Evolutionary conservation across 2,113 vertebrate genomes (phyloP).

Genomic region (Myiagra hebetior): DNA sequence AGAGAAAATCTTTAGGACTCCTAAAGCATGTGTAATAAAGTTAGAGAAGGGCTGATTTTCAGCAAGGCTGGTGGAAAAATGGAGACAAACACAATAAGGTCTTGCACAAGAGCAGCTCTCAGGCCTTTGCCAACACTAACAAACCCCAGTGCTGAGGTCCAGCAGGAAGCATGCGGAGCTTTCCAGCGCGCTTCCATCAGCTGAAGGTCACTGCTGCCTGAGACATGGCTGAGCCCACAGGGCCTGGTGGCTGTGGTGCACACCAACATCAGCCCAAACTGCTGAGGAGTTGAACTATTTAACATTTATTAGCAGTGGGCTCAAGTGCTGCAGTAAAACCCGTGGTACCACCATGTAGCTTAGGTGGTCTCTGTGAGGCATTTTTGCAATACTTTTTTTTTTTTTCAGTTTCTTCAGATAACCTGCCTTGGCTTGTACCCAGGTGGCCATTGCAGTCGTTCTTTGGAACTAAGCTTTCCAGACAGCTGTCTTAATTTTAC

Average conservation of each 20-base stretch:
- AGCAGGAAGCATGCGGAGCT: neutral
- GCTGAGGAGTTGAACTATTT: neutral
- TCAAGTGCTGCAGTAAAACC: neutral
- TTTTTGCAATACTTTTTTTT: neutral
- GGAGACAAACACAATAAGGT: slow-evolving; percentile 7
- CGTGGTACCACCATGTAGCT: neutral
- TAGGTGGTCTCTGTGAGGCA: neutral
- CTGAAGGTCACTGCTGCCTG: neutral
- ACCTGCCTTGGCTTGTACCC: neutral
- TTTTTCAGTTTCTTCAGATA: rapidly evolving
- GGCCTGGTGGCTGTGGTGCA: neutral
- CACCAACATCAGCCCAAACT: neutral
- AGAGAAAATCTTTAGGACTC: neutral
- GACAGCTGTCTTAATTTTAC: neutral
- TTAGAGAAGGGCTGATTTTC: neutral
- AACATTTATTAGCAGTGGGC: neutral
- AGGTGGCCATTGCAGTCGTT: neutral
- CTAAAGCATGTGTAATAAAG: neutral
- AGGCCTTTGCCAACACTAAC: neutral
- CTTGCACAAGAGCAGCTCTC: slow-evolving; percentile 5
- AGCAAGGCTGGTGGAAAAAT: slow-evolving; percentile 29
- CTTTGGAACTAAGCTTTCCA: neutral
- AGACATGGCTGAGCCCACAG: neutral
- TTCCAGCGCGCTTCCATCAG: neutral
- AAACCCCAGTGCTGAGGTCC: neutral